phyloP scores from a whole-genome alignment of 2,797 vertebrate genomes.

The Caiman crocodilus region DNA sequence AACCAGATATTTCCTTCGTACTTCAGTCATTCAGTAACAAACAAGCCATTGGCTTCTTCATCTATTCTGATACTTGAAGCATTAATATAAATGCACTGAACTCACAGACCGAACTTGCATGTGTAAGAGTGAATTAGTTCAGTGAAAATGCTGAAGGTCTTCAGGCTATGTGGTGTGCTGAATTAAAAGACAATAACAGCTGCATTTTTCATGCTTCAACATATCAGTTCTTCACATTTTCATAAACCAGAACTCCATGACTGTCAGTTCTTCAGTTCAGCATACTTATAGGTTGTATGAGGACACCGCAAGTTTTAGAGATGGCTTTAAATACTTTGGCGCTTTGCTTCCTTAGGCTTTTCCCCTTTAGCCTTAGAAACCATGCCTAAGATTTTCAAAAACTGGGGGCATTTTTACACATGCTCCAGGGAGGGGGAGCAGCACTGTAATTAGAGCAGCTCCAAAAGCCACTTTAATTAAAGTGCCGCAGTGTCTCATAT shows the following conservation, averaged over 20 bases:
- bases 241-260: not conserved
- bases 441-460: no score
- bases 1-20: not conserved
- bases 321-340: not conserved
- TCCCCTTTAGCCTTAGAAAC: not conserved
- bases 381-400: not conserved
- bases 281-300: not conserved
- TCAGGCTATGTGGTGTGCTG: not conserved
- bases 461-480: no score
- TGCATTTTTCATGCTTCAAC: not conserved
- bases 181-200: not conserved
- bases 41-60: not conserved
- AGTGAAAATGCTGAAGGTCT: not conserved
- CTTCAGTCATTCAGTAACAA: not conserved
- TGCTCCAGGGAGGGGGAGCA: no score
- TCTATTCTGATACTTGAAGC: not conserved
- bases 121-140: not conserved
- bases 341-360: not conserved
- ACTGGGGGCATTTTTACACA: no score
- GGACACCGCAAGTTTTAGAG: not conserved
- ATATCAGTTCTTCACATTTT: rapidly evolving
- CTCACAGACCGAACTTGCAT: not conserved
- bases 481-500: no score
- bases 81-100: not conserved
- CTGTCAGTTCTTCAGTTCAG: not conserved